Evolutionary conservation across 2,888 invertebrate genomes (phyloP).

Genomic region (Muscina levida): DNA sequence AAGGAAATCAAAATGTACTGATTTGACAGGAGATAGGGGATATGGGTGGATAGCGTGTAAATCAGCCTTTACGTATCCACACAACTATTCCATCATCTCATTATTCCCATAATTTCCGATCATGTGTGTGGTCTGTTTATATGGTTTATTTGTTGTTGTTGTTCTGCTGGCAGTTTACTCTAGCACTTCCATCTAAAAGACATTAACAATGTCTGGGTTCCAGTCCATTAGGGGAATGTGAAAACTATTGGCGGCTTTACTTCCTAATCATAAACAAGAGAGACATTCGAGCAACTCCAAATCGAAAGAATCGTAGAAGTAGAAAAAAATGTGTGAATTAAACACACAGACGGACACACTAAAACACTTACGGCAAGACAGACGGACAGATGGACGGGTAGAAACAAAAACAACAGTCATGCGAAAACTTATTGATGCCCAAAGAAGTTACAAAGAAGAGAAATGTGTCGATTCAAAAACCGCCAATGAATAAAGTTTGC

Average conservation of each 20-base stretch:
- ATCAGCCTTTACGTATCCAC: no score
- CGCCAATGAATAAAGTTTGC: not conserved
- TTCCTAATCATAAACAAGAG: constrained; percentile 35
- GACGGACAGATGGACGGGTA: not conserved
- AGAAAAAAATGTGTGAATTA: constrained; percentile 35
- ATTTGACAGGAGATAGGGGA: no score
- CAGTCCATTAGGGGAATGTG: constrained; percentile 21
- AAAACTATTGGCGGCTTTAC: constrained; percentile 20
- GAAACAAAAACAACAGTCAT: not conserved
- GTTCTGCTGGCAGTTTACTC: no score
- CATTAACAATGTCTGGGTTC: constrained; percentile 18
- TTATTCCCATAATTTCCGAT: not conserved
- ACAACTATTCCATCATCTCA: not conserved
- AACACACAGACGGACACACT: not conserved
- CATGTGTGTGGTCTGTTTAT: not conserved
- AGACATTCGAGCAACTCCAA: not conserved
- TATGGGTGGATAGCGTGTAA: no score
- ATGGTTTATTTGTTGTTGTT: no score
- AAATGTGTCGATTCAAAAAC: constrained; percentile 2
- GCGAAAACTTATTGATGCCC: constrained; percentile 30
- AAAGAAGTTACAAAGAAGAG: not conserved
- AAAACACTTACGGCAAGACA: not conserved
- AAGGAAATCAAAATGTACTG: no score
- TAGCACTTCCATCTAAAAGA: constrained; percentile 1
- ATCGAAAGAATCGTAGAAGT: not conserved